Conservation (phyloP, 2,888 invertebrate species). For the Chrysolina haemoptera region DNA sequence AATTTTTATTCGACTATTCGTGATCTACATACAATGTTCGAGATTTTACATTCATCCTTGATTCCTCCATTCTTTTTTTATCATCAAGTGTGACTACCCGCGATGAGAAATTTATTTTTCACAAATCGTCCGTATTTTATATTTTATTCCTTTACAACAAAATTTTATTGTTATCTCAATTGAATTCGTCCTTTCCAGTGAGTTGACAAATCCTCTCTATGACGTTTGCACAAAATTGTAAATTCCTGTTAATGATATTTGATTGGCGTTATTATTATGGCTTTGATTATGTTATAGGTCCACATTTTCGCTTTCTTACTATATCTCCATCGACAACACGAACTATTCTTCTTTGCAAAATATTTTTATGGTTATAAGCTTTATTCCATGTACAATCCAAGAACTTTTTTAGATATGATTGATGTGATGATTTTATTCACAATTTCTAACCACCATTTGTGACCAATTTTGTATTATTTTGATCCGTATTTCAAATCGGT, state of each 20-base stretch:
- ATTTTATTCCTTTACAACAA: too few relatives aligned
- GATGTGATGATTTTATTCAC: not conserved
- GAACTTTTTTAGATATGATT: not conserved
- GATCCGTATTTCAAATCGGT: too few relatives aligned
- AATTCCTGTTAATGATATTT: not conserved
- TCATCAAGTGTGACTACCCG: too few relatives aligned
- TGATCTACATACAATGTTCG: not conserved
- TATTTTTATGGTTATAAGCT: not conserved
- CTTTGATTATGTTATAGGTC: slow-evolving; percentile 10
- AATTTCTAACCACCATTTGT: too few relatives aligned
- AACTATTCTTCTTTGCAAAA: not conserved
- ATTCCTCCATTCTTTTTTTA: too few relatives aligned
- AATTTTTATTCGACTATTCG: not conserved
- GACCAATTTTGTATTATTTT: too few relatives aligned
- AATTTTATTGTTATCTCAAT: not conserved
- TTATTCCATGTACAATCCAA: not conserved
- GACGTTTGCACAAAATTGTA: slow-evolving; percentile 4
- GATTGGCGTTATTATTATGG: not conserved
- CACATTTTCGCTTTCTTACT: not conserved
- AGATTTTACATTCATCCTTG: not conserved
- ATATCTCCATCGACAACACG: not conserved
- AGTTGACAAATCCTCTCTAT: not conserved
- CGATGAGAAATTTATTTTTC: too few relatives aligned
- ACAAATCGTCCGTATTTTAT: too few relatives aligned
- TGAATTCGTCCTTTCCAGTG: not conserved